Evolutionary conservation across 1,140 invertebrate species (phyloP).

Genomic region (Pseudomyrmex cubaensis): DNA sequence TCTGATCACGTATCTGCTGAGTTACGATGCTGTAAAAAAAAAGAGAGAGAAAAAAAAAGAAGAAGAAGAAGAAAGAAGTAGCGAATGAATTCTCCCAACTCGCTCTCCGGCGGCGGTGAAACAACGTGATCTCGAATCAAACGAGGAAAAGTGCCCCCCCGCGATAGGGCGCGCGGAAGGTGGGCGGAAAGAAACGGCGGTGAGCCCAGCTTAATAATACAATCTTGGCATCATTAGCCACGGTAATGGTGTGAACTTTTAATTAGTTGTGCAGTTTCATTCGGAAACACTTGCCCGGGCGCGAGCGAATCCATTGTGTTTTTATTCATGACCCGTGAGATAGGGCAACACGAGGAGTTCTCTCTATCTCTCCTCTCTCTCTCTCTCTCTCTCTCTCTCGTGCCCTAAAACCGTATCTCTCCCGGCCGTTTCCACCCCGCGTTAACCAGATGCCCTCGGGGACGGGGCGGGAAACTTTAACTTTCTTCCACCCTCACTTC

Average conservation of each 20-base stretch:
- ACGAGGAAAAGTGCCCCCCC: conserved; percentile 14
- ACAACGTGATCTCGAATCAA: conserved; percentile 37
- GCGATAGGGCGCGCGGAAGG: background rate
- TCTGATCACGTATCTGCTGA: conserved; percentile 38
- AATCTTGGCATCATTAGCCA: conserved; percentile 84
- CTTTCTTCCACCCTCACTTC: conserved; percentile 63
- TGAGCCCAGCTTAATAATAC: conserved; percentile 82
- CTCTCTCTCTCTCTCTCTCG: conserved; percentile 45
- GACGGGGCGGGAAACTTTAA: conserved; percentile 68
- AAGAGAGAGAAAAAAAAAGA: background rate
- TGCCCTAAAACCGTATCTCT: conserved; percentile 47
- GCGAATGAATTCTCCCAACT: conserved; percentile 30
- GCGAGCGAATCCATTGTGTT: conserved; percentile 80
- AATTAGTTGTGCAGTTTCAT: conserved; percentile 85
- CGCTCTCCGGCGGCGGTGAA: conserved; percentile 4
- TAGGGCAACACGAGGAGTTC: conserved; percentile 65
- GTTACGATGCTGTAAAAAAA: conserved; percentile 31
- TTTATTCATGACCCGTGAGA: conserved; percentile 81
- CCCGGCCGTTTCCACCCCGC: conserved; percentile 34
- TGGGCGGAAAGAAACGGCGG: conserved; percentile 33
- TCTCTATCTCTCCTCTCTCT: too few species aligned
- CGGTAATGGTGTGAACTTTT: conserved; percentile 84
- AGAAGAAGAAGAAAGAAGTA: background rate
- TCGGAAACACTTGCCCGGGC: conserved; percentile 81
- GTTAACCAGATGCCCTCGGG: conserved; percentile 67